Evolutionary conservation across 2,797 vertebrate species (phyloP).

Genomic region (Petrocephalus sullivani): DNA sequence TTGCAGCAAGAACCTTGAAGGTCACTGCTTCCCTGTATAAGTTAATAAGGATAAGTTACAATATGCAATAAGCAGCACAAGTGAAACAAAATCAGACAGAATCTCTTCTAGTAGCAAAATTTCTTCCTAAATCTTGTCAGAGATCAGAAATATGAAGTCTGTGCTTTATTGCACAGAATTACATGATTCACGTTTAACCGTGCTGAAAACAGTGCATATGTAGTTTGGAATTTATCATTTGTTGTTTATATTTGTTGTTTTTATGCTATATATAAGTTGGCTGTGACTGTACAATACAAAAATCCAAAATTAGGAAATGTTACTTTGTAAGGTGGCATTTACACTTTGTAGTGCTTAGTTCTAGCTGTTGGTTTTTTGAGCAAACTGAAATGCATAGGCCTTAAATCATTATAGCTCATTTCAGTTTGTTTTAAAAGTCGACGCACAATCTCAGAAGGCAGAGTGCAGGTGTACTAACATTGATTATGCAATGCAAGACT

Average conservation of each 20-base stretch:
- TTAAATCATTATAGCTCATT: not conserved
- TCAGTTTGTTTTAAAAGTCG: not conserved
- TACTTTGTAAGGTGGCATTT: not conserved
- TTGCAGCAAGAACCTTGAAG: not conserved
- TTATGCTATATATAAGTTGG: not conserved
- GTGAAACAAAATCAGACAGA: not conserved
- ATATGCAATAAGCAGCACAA: not conserved
- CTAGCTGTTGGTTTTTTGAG: not conserved
- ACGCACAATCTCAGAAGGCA: not conserved
- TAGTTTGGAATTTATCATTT: not conserved
- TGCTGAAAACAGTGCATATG: not conserved
- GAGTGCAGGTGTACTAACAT: not conserved
- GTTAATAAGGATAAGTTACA: not conserved
- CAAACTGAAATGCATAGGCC: not conserved
- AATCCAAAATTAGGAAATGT: not conserved
- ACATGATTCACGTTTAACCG: not conserved
- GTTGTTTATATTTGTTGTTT: not conserved
- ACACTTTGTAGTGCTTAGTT: not conserved
- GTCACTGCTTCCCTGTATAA: not conserved
- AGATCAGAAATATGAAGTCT: not conserved
- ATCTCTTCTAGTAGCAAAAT: not conserved
- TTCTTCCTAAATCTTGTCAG: not conserved
- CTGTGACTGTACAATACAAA: not conserved
- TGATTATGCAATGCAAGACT: not conserved
- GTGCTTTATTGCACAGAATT: not conserved